Conservation (phyloP, 2,797 vertebrate species). For the Gephyroberyx darwinii region DNA sequence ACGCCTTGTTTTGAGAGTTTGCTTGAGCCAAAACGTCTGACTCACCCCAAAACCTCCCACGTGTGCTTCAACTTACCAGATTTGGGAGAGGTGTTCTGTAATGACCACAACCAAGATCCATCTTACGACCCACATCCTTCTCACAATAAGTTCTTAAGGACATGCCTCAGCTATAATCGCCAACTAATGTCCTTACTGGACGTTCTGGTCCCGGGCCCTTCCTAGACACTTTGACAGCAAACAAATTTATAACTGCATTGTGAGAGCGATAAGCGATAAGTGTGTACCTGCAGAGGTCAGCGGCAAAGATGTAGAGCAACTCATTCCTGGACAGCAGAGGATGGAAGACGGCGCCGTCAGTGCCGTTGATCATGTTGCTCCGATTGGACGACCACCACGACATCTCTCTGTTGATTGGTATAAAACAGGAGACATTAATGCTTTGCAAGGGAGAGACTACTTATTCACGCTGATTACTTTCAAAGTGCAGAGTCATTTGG, state of each 20-base stretch:
- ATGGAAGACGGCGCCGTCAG: constrained; percentile 85
- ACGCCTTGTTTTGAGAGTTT: background rate
- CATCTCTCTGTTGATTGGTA: constrained; percentile 73
- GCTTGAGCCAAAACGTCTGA: background rate
- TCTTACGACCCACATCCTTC: constrained; percentile 32
- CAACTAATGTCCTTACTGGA: background rate
- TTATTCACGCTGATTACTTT: background rate
- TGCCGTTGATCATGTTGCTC: constrained; percentile 90
- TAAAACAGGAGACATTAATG: background rate
- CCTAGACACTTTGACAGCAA: constrained; percentile 42
- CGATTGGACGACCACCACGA: constrained; percentile 86
- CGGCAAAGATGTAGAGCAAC: constrained; percentile 86
- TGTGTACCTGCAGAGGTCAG: constrained; percentile 85
- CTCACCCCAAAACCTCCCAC: background rate
- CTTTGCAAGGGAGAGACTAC: constrained; percentile 3
- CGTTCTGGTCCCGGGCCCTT: background rate
- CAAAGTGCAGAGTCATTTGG: constrained; percentile 49
- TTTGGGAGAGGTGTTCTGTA: constrained; percentile 10
- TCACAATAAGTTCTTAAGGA: background rate
- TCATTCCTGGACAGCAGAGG: constrained; percentile 83
- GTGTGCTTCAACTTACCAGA: background rate
- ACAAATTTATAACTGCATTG: constrained; percentile 26
- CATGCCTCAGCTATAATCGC: constrained; percentile 24
- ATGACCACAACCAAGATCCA: constrained; percentile 1
- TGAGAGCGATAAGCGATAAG: background rate